Evolutionary conservation across 2,113 vertebrate genomes (phyloP).

Genomic region (Siphamia tubifer): DNA sequence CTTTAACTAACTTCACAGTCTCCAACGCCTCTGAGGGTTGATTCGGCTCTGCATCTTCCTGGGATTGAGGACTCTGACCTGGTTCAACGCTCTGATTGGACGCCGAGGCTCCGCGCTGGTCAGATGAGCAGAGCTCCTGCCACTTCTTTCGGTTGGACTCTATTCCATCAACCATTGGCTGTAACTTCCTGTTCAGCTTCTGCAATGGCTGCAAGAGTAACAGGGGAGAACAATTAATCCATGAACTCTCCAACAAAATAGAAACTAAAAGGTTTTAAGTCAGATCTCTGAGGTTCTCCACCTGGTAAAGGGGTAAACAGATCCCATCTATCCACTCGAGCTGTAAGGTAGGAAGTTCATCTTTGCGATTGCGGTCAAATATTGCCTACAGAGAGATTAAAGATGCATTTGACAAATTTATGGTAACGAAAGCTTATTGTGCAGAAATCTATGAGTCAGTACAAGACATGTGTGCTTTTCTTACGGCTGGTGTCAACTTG

Average conservation of each 20-base stretch:
- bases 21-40: slow-evolving; percentile 22
- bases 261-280: not conserved
- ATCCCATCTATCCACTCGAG: slow-evolving; percentile 98
- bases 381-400: slow-evolving; percentile 84
- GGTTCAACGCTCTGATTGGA: slow-evolving; percentile 42
- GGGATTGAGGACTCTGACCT: slow-evolving; percentile 16
- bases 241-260: too few species aligned
- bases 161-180: slow-evolving; percentile 82
- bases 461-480: slow-evolving; percentile 18
- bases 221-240: not conserved
- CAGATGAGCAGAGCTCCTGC: slow-evolving; percentile 76
- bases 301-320: slow-evolving; percentile 95
- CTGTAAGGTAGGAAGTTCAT: slow-evolving; percentile 93
- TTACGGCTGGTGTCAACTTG: slow-evolving; percentile 95
- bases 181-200: slow-evolving; percentile 79
- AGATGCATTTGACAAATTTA: not conserved
- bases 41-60: slow-evolving; percentile 2
- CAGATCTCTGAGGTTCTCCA: slow-evolving; percentile 49
- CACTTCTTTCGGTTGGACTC: slow-evolving; percentile 79
- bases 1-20: slow-evolving; percentile 6
- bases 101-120: slow-evolving; percentile 54
- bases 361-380: slow-evolving; percentile 98
- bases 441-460: not conserved
- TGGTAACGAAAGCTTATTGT: too few species aligned
- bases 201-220: slow-evolving; percentile 65